Base-by-base conservation (phyloP, 2,113 vertebrate species). In the Apteryx mantelli region DNA sequence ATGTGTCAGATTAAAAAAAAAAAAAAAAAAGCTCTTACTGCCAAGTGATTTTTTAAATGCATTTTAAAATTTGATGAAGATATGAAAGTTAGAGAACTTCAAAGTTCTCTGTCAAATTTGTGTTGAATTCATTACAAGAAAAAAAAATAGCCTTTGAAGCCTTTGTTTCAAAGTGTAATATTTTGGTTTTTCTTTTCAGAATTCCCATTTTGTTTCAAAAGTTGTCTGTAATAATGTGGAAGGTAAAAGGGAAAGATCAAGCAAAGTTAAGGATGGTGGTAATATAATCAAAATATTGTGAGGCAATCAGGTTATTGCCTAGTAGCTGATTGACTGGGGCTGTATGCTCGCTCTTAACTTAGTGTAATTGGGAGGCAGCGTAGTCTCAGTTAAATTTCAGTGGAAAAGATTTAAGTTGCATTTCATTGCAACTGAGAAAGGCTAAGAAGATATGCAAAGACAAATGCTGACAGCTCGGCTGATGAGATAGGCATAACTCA, bases 201-300 rank as follows among this genome's bases (percentile, higher is more conserved):
- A 18, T 69, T 70, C 11, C 15, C 65, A 7, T 4, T 70, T 65
- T 58, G 1, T 66, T 84, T 55, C 24, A 71, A 58, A 84, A 48
- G 1, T 58, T 56, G 28, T 32, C 56, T 40, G 61, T 4, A 6
- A 5, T 36, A 38, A 58, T 66, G 63, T 24, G 53, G 58, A 44
- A 70, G 2, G 19, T 50, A 74, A 56, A 77, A 88, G 4, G 1
- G 22, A 77, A 38, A 9, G 9, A 73, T 1, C 40, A 82, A 82
- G 2, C 1, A 48, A 86, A 36, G 0, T 26, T 68, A 66, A 53
- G 7, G 4, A 42, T 11, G 30, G 2, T 18, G 3, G 3, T 58
- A 44, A 34, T 44, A 50, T 42, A 26, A 55, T 44, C 11, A 52
- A 81, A 70, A 63, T 2, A 20, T 38, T 70, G 18, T 53, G 4